These are phyloP conservation scores for Synchiropus splendidus DNA, from an alignment of 2,113 vertebrate genomes.

Conservation along the genomic window DNA sequence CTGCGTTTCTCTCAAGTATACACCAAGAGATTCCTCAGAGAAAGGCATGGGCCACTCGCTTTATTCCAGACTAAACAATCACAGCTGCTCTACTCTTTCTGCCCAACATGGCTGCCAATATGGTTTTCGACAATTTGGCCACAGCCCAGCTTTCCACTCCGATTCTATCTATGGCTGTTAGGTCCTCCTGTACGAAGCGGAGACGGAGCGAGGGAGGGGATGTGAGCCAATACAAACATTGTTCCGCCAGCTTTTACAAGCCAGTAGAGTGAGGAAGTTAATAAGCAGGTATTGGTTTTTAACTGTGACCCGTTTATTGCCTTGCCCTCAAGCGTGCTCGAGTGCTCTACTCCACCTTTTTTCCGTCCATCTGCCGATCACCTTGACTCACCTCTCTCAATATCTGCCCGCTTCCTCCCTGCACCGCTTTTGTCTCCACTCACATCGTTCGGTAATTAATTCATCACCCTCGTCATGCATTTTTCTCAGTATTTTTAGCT, in stretches of 20 bases:
- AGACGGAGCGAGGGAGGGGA: constrained; percentile 18
- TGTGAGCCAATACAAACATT: constrained; percentile 55
- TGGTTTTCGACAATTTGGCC: constrained; percentile 29
- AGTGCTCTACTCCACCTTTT: neutral
- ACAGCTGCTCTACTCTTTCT: constrained; percentile 19
- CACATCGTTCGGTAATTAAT: constrained; percentile 33
- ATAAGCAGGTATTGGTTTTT: constrained; percentile 68
- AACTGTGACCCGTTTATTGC: constrained; percentile 56
- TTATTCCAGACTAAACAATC: constrained; percentile 15
- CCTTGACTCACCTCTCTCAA: constrained; percentile 26
- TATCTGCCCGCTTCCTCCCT: constrained; percentile 9
- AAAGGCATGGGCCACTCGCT: constrained; percentile 9
- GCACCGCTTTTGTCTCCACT: constrained; percentile 32
- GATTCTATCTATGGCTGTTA: constrained; percentile 32
- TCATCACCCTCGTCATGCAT: constrained; percentile 11
- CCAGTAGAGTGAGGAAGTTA: constrained; percentile 50
- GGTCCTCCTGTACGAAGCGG: constrained; percentile 23
- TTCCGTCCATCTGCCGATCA: constrained; percentile 42
- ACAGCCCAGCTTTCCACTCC: constrained; percentile 32
- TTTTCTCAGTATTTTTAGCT: neutral
- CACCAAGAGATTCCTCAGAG: constrained; percentile 2
- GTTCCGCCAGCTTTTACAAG: constrained; percentile 54
- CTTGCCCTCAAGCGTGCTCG: constrained; percentile 37
- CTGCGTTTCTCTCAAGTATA: neutral
- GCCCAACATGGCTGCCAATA: constrained; percentile 37